Evolutionary conservation across 2,888 invertebrate species (phyloP).

Genomic region (Trachelus tabidus): DNA sequence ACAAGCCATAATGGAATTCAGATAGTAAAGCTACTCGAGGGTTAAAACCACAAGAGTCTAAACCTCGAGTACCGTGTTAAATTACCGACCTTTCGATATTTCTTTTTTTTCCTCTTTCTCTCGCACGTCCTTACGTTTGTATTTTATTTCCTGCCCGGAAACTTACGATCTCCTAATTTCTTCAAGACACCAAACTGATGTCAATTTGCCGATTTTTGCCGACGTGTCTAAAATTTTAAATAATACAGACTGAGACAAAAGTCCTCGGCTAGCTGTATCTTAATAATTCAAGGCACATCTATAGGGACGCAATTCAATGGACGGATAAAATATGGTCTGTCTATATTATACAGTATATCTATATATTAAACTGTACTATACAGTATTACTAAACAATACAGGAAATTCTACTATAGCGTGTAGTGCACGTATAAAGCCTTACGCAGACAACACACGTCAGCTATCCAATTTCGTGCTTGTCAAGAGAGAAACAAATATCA

Average conservation of each 20-base stretch:
- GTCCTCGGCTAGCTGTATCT: not conserved
- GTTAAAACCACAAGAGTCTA: not conserved
- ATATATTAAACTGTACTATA: not conserved
- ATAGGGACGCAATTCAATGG: not conserved
- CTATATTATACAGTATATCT: not conserved
- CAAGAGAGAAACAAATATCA: conserved; percentile 1
- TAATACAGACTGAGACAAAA: not conserved
- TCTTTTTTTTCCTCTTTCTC: not conserved
- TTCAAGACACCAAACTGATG: not conserved
- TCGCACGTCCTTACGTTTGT: not conserved
- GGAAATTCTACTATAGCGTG: not conserved
- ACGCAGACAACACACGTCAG: not conserved
- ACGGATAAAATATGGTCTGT: not conserved
- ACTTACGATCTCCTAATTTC: not conserved
- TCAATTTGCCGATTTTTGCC: not conserved
- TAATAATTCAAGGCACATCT: not conserved
- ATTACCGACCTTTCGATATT: not conserved
- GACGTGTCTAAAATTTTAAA: not conserved
- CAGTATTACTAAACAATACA: not conserved
- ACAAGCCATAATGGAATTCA: not conserved
- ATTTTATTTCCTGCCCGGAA: not conserved
- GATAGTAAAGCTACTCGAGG: not conserved
- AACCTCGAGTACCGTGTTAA: not conserved
- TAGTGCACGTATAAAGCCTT: not conserved
- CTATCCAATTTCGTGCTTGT: conserved; percentile 2